Evolutionary conservation across 1,140 invertebrate species (phyloP), one percentile per base, ranked within the genome.

Genomic region (Drosophila insularis): DNA sequence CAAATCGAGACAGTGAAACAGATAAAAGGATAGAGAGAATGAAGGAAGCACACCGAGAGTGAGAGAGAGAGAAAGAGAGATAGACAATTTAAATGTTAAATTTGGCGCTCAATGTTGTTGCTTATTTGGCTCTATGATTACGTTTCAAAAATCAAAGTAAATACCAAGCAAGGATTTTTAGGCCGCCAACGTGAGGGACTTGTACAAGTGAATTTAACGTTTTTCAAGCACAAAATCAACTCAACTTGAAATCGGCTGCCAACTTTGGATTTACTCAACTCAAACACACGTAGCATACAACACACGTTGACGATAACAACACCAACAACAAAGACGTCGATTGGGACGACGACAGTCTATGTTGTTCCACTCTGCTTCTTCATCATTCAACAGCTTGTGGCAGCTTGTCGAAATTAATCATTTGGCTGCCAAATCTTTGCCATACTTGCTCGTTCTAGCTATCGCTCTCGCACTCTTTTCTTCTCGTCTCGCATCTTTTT

Each of bases 321-420:
- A 17, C 43, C 19, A 14, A 19, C 17, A 46, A 19, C 43, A 46
- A 17, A 46, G 43, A 46, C 17, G 43, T 10, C 43, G 43, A 43
- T n/a, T n/a, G n/a, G n/a, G 5, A 19, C 17, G 17, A 21, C 43
- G 43, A 46, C 62, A 53, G 74, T 70, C 63, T 46, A n/a, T 13
- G 27, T 10, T 35, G 14, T 31, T 43, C 2, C 21, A 31, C 39
- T 14, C 32, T 56, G 50, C 43, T 54, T 37, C 63, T 67, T 63
- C 40, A 43, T 53, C 50, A 63, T 32, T 74, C 73, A 74, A 76
- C 84, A 86, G 79, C 71, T 82, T 89, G 82, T 82, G 82, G 82
- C 82, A 86, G 82, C 82, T 82, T 87, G 82, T 82, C 78, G 79
- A 87, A 89, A 87, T 87, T 87, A 87, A 89, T 87, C 82, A 87